Base-by-base conservation (phyloP, 2,888 invertebrate genomes). In the Celastrina argiolus region DNA sequence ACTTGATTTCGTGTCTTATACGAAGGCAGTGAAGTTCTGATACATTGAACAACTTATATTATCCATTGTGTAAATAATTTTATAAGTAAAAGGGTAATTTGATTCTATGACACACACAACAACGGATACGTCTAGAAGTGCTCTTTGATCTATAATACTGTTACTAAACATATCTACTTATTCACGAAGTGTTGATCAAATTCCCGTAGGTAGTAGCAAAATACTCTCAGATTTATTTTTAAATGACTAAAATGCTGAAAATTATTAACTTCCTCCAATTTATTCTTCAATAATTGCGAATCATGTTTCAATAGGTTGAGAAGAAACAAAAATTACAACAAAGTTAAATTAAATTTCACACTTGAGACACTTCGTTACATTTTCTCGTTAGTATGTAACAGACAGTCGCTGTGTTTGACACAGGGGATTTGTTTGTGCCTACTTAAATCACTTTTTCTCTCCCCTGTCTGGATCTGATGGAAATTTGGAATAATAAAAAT, bases 341-440 rank as follows among this genome's bases (percentile, higher is more conserved):
- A 36, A 18, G 61, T 36, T 18, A 36, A 39, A 36, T 61, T 18
- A 61, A 36, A 61, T 61, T 59, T 36, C 59, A 12, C 14, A 22
- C 39, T 36, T 3, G 28, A 58, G 28, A 31, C 10, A 16, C 58
- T 31, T 7, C 28, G 31, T n/a, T 8, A 31, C 8, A 18, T 51
- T 45, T 51, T 22, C 56, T 56, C 56, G 31, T 56, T 56, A 31
- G 31, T 28, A 16, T 58, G 58, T 28, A 31, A 18, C 58, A 22
- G 51, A 51, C 51, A 58, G 28, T 31, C 58, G n/a, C 58, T 58
- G 58, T 28, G 31, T 16, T n/a, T 31, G 58, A 58, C 58, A 31
- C 58, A 28, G n/a, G 16, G 51, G 51, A 51, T 51, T 51, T 22
- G 10, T 22, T 8, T 45, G 16, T 45, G 18, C 16, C 41, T 42